phyloP scores from a whole-genome alignment of 1,140 invertebrate species.

The Nixonia krombeini region DNA sequence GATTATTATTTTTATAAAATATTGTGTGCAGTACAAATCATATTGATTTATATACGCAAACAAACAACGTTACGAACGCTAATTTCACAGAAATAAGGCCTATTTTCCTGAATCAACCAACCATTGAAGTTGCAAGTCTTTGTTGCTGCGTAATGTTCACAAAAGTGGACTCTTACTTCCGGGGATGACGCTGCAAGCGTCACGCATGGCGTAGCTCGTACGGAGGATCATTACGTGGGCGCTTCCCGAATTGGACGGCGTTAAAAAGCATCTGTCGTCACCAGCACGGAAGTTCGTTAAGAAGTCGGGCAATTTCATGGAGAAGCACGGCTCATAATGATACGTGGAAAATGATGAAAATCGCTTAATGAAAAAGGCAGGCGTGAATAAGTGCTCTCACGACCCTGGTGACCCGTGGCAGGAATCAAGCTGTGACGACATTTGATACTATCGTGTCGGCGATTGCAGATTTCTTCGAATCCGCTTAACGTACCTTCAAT shows the following conservation, averaged over 20 bases:
- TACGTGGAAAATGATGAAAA: constrained; percentile 43
- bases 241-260: not conserved
- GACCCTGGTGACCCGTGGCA: constrained; percentile 1
- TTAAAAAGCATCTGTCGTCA: constrained; percentile 1
- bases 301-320: constrained; percentile 17
- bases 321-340: constrained; percentile 16
- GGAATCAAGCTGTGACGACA: not conserved
- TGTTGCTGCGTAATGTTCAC: too few relatives aligned
- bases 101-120: too few relatives aligned
- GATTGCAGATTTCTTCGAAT: not conserved
- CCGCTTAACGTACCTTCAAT: not conserved
- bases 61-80: too few relatives aligned
- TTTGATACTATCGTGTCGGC: constrained; percentile 2
- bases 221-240: not conserved
- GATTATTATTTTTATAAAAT: too few relatives aligned
- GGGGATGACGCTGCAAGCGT: not conserved
- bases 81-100: too few relatives aligned
- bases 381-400: constrained; percentile 36
- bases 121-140: too few relatives aligned
- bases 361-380: constrained; percentile 35
- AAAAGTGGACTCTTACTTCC: too few relatives aligned
- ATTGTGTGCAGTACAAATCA: too few relatives aligned
- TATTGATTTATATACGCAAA: too few relatives aligned
- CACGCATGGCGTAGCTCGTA: not conserved
- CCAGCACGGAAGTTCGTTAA: constrained; percentile 34